phyloP scores from a whole-genome alignment of 1,140 invertebrate genomes.

The Heliothis subflexa region DNA sequence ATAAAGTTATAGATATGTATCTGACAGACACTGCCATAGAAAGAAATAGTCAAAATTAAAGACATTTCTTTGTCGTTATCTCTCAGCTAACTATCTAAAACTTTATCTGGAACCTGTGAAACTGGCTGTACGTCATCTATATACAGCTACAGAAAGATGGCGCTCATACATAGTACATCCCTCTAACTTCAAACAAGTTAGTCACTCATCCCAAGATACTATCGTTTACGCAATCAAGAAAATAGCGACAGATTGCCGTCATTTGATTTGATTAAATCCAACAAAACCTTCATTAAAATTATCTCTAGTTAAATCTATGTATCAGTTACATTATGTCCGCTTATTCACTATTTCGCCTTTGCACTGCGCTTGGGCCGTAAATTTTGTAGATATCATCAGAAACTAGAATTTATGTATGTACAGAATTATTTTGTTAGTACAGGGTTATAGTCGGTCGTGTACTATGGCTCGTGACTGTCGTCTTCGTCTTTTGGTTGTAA shows the following conservation, averaged over 20 bases:
- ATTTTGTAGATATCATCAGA: constrained; percentile 44
- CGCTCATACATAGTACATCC: constrained; percentile 1
- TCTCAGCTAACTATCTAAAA: too few species aligned
- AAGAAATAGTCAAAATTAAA: too few species aligned
- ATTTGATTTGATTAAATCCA: constrained; percentile 40
- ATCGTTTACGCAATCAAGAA: constrained; percentile 44
- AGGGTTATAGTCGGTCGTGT: constrained; percentile 9
- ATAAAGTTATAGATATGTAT: too few species aligned
- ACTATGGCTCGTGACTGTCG: constrained; percentile 2
- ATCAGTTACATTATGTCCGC: constrained; percentile 47
- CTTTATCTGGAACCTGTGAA: too few species aligned
- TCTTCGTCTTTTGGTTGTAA: constrained; percentile 12
- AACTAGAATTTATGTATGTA: constrained; percentile 36
- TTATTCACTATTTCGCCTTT: constrained; percentile 48
- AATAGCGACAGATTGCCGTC: constrained; percentile 42
- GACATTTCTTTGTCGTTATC: too few species aligned
- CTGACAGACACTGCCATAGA: too few species aligned
- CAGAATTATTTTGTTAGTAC: constrained; percentile 21
- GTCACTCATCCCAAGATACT: constrained; percentile 13
- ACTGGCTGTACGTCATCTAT: too few species aligned
- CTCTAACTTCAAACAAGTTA: constrained; percentile 15
- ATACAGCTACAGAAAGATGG: neutral
- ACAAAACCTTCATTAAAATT: constrained; percentile 52
- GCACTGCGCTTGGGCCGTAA: constrained; percentile 29
- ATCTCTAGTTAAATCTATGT: constrained; percentile 47